These are phyloP conservation scores for Sebastes matsubarae DNA, from an alignment of 2,797 vertebrate genomes.

Conservation along the genomic window DNA sequence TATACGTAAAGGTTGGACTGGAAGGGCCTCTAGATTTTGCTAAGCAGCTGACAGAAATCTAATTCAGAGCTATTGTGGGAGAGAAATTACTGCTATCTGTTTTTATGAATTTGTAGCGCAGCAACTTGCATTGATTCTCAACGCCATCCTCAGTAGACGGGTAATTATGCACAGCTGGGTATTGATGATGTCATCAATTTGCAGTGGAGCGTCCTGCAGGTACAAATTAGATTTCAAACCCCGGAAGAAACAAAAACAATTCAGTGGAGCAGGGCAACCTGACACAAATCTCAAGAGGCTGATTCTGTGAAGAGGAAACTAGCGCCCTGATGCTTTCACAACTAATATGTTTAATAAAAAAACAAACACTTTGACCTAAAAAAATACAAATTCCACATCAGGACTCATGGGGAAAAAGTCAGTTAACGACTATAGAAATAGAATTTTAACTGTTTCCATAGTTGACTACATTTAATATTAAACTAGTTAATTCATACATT, in stretches of 20 bases:
- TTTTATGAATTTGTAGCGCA: conserved; percentile 49
- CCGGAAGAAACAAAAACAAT: conserved; percentile 31
- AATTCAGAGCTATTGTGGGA: conserved; percentile 31
- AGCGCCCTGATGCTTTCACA: not conserved
- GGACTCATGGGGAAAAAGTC: not conserved
- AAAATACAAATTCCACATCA: not conserved
- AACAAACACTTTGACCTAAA: not conserved
- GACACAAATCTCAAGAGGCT: conserved; percentile 23
- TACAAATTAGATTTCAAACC: conserved; percentile 51
- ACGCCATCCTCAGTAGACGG: conserved; percentile 18
- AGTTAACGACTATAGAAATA: not conserved
- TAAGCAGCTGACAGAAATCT: conserved; percentile 36
- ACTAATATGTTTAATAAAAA: not conserved
- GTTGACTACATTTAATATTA: not conserved
- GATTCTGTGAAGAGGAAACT: conserved; percentile 8
- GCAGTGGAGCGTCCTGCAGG: conserved; percentile 25
- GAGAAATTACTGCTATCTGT: conserved; percentile 24
- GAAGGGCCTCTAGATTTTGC: not conserved
- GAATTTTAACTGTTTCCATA: not conserved
- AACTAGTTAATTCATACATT: not conserved
- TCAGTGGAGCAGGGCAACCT: conserved; percentile 26
- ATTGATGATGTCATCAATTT: conserved; percentile 66
- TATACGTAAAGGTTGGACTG: not conserved
- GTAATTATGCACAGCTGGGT: conserved; percentile 62
- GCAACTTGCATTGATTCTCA: conserved; percentile 42